Evolutionary conservation across 1,140 invertebrate genomes (phyloP), one percentile per base, ranked within the genome.

Genomic region (Aradophagus sp.): DNA sequence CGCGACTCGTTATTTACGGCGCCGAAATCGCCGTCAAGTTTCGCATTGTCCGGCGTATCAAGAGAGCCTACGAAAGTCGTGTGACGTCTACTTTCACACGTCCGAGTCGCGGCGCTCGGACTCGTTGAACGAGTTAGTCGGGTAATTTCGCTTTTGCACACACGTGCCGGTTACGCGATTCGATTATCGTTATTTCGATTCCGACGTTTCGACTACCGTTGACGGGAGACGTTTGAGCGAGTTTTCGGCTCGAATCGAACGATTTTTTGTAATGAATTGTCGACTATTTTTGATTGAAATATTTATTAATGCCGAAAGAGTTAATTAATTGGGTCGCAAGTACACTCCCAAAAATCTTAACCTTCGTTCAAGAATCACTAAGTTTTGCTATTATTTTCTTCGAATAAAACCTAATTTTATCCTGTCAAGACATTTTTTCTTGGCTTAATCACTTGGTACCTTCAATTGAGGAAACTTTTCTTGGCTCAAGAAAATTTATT

Each of bases 1-100:
- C n/a, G 5, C 11, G 32, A 31, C 13, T 48, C 14, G 39, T 44
- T 35, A 45, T 39, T 58, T 39, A 31, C 10, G 12, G 19, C 19
- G 12, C 8, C 14, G 19, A 65, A 65, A 56, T 42, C 45, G 20
- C 34, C 52, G 41, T 59, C 53, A 68, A 47, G 2, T 11, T 8
- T 10, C 26, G 16, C 19, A 55, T 59, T 55, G 48, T 61, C 59
- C 48, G 55, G 35, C 63, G 10, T 59, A 47, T 34, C 55, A 39
- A 67, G 53, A 61, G 53, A 61, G 70, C 53, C 70, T 69, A 78
- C 61, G 76, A 79, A 77, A 79, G 73, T 74, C 56, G 45, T 36
- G 50, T 62, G 74, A 47, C 74, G 70, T 69, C 72, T 38, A 79
- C 76, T 79, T 79, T 80, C 77, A 80, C 77, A 75, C 76, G 70